phyloP scores from a whole-genome alignment of 2,888 invertebrate genomes.

The Notocelia uddmanniana region DNA sequence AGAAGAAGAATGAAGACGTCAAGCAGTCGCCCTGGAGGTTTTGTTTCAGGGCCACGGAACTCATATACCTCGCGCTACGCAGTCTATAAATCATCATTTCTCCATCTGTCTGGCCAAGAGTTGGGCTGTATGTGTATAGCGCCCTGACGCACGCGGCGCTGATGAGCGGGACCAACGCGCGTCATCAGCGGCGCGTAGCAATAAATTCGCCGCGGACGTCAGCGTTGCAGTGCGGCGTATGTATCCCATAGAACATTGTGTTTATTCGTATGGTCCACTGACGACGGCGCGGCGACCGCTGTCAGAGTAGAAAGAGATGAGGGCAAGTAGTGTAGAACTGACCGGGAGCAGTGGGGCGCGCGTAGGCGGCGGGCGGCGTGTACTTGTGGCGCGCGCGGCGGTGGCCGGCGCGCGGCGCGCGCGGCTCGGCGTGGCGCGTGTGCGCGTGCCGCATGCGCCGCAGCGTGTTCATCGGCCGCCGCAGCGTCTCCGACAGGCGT shows the following conservation, averaged over 20 bases:
- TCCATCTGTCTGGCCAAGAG: too few species aligned
- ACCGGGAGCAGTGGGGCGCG: conserved; percentile 32
- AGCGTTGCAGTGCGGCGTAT: conserved; percentile 49
- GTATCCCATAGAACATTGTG: background rate
- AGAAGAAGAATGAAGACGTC: too few species aligned
- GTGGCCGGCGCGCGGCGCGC: conserved; percentile 57
- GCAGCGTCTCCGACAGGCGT: conserved; percentile 95
- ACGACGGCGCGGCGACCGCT: too few species aligned
- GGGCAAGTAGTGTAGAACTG: background rate
- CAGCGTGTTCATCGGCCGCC: conserved; percentile 96
- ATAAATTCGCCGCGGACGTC: conserved; percentile 65
- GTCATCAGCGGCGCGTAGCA: background rate
- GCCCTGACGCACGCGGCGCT: background rate
- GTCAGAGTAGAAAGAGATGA: too few species aligned
- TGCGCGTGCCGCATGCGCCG: conserved; percentile 88
- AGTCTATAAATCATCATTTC: too few species aligned
- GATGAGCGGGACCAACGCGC: background rate
- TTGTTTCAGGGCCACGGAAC: too few species aligned
- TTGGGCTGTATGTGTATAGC: too few species aligned
- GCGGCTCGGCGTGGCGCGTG: conserved; percentile 50
- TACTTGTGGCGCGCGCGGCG: conserved; percentile 50
- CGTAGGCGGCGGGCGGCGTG: conserved; percentile 48
- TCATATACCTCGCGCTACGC: too few species aligned
- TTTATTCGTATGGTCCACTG: too few species aligned
- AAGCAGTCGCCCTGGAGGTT: too few species aligned